Evolutionary conservation across 1,140 invertebrate species (phyloP).

Genomic region (Hycleus phaleratus): DNA sequence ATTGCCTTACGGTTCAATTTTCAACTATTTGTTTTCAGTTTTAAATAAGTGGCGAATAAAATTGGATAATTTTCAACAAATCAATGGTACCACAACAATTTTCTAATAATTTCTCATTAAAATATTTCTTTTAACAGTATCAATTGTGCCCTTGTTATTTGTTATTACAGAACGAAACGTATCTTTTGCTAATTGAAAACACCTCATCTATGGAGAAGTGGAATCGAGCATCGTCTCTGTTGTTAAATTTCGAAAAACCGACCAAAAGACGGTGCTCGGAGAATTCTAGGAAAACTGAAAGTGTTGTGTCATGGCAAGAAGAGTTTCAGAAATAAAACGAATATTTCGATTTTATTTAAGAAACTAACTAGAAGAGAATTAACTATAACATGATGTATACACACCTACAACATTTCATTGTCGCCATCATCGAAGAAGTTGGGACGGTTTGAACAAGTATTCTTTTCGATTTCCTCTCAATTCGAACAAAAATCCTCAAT

Average conservation of each 20-base stretch:
- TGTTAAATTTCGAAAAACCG: no score
- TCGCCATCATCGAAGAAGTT: constrained; percentile 30
- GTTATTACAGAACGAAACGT: constrained; percentile 1
- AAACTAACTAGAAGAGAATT: constrained; percentile 12
- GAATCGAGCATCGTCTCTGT: no score
- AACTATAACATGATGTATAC: constrained; percentile 34
- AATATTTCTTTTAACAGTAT: constrained; percentile 32
- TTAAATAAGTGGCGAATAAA: constrained; percentile 23
- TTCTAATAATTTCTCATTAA: constrained; percentile 20
- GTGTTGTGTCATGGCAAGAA: constrained; percentile 32
- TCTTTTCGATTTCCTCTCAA: constrained; percentile 16
- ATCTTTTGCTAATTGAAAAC: no score
- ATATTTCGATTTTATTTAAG: no score
- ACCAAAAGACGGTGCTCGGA: no score
- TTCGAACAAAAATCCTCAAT: constrained; percentile 8
- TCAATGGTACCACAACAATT: constrained; percentile 32
- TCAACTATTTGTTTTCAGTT: constrained; percentile 17
- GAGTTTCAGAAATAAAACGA: neutral
- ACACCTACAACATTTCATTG: constrained; percentile 29
- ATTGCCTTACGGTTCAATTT: constrained; percentile 30
- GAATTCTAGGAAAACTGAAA: neutral
- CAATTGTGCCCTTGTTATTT: constrained; percentile 38
- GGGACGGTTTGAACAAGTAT: constrained; percentile 37
- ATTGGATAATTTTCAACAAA: constrained; percentile 34
- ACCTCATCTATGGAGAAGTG: no score